Evolutionary conservation across 2,113 vertebrate species (phyloP), one percentile per base, ranked within the genome.

Genomic region (Scomber colias): DNA sequence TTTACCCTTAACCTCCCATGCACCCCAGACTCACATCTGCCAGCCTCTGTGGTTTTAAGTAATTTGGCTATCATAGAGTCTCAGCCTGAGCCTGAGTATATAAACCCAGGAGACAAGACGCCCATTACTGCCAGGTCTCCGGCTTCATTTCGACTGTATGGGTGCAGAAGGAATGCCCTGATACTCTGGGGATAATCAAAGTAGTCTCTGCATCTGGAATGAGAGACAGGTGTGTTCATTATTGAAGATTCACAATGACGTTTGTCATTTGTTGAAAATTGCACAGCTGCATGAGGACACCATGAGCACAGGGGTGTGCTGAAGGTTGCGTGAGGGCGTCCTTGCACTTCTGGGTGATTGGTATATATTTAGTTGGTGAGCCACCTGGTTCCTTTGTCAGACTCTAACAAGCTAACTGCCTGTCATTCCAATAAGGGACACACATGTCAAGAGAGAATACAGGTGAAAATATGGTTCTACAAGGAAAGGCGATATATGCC

Each of bases 1-100:
- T 76, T 88, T 62, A 49, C 24, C 14, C 44, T 71, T 46, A 64
- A 63, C 82, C 71, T 77, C 35, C 70, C 55, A 46, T 65, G 70
- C 61, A 54, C 57, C 65, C 69, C 19, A 59, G 77, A 79, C 70
- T 51, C n/a, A 11, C 56, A 65, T 66, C 57, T 56, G 55, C 53
- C 69, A 59, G 21, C 85, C 83, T 82, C 84, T 62, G 73, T 86
- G 87, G 81, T 86, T 88, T 92, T 82, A 89, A 91, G 89, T 92
- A 90, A 87, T 71, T 80, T 84, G n/a, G 24, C 64, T 86, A 84
- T 83, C 68, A 68, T 62, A 21, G 49, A 73, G 69, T 59, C 74
- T 79, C 57, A 82, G 79, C 75, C 70, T 82, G 87, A 82, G 79
- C 75, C 70, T 82, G 87, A 70, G 46, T 87, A 73, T 80, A 69